A percentile compares a stretch with the other conserved stretches of the same genome.
Conservation (phyloP, 2,888 invertebrate genomes). For the Archips crataeganus region DNA sequence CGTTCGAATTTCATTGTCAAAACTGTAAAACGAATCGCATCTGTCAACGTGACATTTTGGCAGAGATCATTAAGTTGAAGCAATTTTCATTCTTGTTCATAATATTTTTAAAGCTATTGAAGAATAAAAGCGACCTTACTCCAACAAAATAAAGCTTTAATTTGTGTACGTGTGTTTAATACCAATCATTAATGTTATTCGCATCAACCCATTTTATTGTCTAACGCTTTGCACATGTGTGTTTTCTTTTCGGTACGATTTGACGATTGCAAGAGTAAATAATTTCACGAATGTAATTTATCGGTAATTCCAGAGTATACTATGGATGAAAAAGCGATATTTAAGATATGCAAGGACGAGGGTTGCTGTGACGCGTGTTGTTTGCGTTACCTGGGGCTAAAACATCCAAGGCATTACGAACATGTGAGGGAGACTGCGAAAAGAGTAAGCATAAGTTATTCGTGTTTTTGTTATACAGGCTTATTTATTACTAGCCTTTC, state of each 20-base stretch:
- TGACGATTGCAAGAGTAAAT: too few relatives aligned
- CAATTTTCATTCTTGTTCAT: background rate
- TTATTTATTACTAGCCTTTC: too few relatives aligned
- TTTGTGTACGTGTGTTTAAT: background rate
- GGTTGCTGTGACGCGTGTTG: constrained; percentile 90
- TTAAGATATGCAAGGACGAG: constrained; percentile 77
- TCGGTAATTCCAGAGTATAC: constrained; percentile 38
- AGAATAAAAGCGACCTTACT: background rate
- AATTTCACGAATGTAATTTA: background rate
- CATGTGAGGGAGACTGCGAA: constrained; percentile 75
- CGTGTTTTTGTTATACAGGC: background rate
- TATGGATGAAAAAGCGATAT: constrained; percentile 81
- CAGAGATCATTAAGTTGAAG: too few relatives aligned
- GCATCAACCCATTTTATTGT: background rate
- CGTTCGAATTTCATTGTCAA: too few relatives aligned
- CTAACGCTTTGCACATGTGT: background rate
- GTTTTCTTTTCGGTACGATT: too few relatives aligned
- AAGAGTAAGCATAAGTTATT: constrained; percentile 73
- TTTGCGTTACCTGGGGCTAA: constrained; percentile 88
- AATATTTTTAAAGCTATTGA: background rate
- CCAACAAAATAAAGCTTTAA: rapidly evolving
- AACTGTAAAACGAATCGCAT: background rate
- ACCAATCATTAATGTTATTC: background rate
- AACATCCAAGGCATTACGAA: constrained; percentile 83
- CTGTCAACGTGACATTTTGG: constrained; percentile 6